Conservation (phyloP, 1,140 invertebrate genomes). For the Caerostris darwini region DNA sequence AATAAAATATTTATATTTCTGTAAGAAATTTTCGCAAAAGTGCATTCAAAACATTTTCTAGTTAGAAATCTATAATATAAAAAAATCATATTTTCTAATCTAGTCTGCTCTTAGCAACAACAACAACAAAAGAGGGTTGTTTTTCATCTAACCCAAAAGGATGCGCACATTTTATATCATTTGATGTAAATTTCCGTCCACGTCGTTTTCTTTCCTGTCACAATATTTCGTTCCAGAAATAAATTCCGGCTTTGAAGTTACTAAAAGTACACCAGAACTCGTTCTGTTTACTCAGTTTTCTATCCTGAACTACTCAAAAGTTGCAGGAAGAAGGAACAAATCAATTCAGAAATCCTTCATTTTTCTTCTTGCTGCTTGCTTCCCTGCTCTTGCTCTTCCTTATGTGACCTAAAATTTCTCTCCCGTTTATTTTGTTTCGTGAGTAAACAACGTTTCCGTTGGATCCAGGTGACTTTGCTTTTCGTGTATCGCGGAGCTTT, state of each 20-base stretch:
- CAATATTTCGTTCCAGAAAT: neutral
- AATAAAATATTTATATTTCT: too few relatives aligned
- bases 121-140: too few relatives aligned
- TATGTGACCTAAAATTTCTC: neutral
- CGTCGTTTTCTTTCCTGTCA: neutral
- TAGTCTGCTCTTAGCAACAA: too few relatives aligned
- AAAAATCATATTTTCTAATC: too few relatives aligned
- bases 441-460: neutral
- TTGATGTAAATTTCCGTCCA: neutral
- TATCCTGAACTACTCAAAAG: neutral
- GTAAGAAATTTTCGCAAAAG: too few relatives aligned
- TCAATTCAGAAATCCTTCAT: neutral
- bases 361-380: neutral
- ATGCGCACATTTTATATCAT: neutral
- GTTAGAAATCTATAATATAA: too few relatives aligned
- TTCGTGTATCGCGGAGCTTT: neutral
- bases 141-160: neutral
- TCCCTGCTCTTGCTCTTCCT: neutral
- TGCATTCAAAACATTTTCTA: too few relatives aligned
- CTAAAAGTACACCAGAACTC: neutral
- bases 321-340: neutral
- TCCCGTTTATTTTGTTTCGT: neutral
- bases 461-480: slow-evolving; percentile 10
- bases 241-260: neutral
- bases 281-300: neutral